Evolutionary conservation across 2,113 vertebrate genomes (phyloP).

Genomic region (Ovis aries): ARS-UI_Ramb_v3.0 NC_056074.1:43446501-43447000

Average conservation of each 20-base stretch:
- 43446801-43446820: rapidly evolving
- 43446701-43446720: background rate
- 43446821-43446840: background rate
- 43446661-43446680: background rate
- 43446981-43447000: background rate
- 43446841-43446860: rapidly evolving
- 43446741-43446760: background rate
- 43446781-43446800: rapidly evolving
- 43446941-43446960: background rate
- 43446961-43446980: background rate
- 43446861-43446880: rapidly evolving
- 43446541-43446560: background rate
- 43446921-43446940: background rate
- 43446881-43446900: background rate
- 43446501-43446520: background rate
- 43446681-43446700: background rate
- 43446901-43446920: rapidly evolving
- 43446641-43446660: background rate
- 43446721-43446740: background rate
- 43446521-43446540: background rate
- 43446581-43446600: background rate
- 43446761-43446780: background rate
- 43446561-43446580: background rate
- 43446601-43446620: background rate
- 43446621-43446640: background rate